Base-by-base conservation (phyloP, 1,140 invertebrate genomes). In the Zaprionus lachaisei region DNA sequence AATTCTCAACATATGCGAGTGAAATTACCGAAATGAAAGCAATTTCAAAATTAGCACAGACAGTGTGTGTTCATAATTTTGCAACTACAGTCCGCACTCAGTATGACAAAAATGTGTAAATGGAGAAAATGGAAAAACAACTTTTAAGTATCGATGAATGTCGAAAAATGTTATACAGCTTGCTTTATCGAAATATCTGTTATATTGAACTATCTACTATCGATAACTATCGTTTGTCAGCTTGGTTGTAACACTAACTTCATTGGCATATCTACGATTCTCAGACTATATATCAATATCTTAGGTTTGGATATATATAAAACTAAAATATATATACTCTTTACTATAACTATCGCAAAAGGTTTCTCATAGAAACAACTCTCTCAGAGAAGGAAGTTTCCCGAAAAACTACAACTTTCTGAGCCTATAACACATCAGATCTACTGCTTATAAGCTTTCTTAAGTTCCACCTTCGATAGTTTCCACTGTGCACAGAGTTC, bases 21-120 rank as follows among this genome's bases (percentile, higher is more conserved):
- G 72, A 75, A 74, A 62, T 58, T 58, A 44, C n/a, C 51, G 9
- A 72, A 26, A 60, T 38, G 5, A 37, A 62, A 70, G 12, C 41
- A 69, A 69, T 69, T 63, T 66, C 60, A 44, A 56, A 57, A 65
- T 49, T 20, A 20, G 17, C 24, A 49, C 11, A 15, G 20, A 41
- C n/a, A 51, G 12, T 28, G n/a, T 47, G 0, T 47, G 6, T 1
- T 9, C 41, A 47, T 47, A 17, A 47, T 47, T 47, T 20, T 17
- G n/a, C n/a, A 61, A 44, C 58, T 58, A 71, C 55, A 71, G 58
- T 58, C 26, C 9, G 12, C 24, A 54, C 5, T 65, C 31, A 22
- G 14, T 76, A 58, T 15, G 57, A 37, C n/a, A 41, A 51, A 47
- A 28, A 9, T 9, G 20, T 24, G 24, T 6, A n/a, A n/a, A 41